Base-by-base conservation (phyloP, 2,888 invertebrate species). In the Dicycla oo region DNA sequence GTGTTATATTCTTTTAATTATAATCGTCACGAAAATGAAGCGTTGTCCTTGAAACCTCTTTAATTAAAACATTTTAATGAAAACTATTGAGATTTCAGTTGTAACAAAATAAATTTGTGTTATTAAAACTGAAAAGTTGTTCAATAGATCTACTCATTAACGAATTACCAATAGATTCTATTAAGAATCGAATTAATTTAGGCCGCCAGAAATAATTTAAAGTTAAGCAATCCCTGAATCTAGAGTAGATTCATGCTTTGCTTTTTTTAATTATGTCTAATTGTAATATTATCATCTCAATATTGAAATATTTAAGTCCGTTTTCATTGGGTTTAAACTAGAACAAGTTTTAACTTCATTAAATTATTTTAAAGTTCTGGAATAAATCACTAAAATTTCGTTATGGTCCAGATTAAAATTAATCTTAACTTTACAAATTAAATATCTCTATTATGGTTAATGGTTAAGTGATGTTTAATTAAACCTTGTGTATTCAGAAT, bases 1-100 rank as follows among this genome's bases (percentile, higher is more conserved):
- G 71, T 74, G 65, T 78, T 78, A 72, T 47, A 69, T 82, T 81
- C 65, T 77, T 69, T 77, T 76, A 74, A 80, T 74, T 73, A 78
- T 73, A 72, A 74, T 80, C 64, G 70, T 75, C 64, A 73, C 73
- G 73, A 69, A 65, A 57, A 61, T 75, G 60, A 76, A 49, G 63
- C 10, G 26, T 23, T 69, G 58, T 34, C 51, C 26, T 66, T 73
- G 61, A 75, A 80, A 66, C n/a, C 7, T 64, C 26, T 68, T 51
- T 49, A 11, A 51, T 53, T 57, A 7, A 38, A n/a, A n/a, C n/a
- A n/a, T n/a, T 43, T 51, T 26, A 6, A 18, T 18, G 20, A 62
- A 45, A 40, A 54, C 6, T 30, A 30, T 58, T 47, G 18, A 66
- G 20, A 23, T 60, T 58, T 49, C 20, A 20, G 15, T 0, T n/a